Evolutionary conservation across 2,888 invertebrate genomes (phyloP).

Genomic region (Apodemia mormo): DNA sequence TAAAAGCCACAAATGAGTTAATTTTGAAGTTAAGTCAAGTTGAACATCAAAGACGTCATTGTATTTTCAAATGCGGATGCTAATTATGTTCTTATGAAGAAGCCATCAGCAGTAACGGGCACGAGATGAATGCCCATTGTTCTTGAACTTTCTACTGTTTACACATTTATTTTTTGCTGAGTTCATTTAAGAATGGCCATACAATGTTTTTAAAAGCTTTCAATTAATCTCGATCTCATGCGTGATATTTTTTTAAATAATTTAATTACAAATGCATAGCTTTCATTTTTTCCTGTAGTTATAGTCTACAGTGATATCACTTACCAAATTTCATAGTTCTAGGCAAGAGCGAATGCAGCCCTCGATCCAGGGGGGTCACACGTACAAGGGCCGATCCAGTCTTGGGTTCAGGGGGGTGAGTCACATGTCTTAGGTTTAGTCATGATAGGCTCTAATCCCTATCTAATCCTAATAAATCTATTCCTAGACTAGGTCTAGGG

Average conservation of each 20-base stretch:
- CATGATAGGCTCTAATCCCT: too few relatives aligned
- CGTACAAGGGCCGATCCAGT: too few relatives aligned
- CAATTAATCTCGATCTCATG: slow-evolving; percentile 25
- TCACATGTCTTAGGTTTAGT: too few relatives aligned
- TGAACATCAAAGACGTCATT: slow-evolving; percentile 49
- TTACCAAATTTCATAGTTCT: too few relatives aligned
- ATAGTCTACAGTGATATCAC: too few relatives aligned
- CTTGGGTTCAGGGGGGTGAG: too few relatives aligned
- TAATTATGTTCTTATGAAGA: slow-evolving; percentile 55
- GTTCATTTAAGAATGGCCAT: slow-evolving; percentile 11
- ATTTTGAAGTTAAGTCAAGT: slow-evolving; percentile 47
- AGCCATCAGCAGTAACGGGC: slow-evolving; percentile 35
- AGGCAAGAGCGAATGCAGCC: too few relatives aligned
- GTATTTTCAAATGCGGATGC: slow-evolving; percentile 45
- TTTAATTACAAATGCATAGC: too few relatives aligned
- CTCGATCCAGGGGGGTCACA: too few relatives aligned
- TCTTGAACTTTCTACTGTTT: slow-evolving; percentile 36
- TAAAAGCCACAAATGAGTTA: slow-evolving; percentile 20
- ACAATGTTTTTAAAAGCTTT: background rate
- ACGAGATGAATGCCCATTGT: slow-evolving; percentile 38
- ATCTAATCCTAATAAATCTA: too few relatives aligned
- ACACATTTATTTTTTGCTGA: slow-evolving; percentile 22
- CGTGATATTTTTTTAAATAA: background rate
- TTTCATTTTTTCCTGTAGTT: too few relatives aligned
- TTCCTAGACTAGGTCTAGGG: too few relatives aligned